These are phyloP conservation scores for Redunca redunca DNA, from an alignment of 2,113 vertebrate genomes.

Conservation along the genomic window DNA sequence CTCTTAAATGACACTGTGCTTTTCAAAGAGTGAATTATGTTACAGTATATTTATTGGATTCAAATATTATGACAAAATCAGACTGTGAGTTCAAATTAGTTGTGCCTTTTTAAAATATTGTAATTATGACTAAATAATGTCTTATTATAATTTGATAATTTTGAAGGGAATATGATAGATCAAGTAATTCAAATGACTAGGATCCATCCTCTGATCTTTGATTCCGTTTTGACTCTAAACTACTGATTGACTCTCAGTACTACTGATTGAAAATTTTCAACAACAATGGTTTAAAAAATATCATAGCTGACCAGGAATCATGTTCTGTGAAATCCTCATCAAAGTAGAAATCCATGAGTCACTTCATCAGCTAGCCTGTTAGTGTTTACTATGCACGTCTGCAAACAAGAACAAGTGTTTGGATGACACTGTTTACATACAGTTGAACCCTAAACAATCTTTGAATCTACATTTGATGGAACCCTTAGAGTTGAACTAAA, in stretches of 20 bases:
- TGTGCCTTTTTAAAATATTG: background rate
- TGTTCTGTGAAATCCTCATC: background rate
- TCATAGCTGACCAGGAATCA: background rate
- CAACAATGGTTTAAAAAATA: background rate
- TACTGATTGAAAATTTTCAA: background rate
- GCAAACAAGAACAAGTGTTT: background rate
- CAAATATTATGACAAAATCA: background rate
- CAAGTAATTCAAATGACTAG: background rate
- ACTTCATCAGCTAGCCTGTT: background rate
- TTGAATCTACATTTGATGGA: background rate
- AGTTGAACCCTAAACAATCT: background rate
- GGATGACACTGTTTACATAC: background rate
- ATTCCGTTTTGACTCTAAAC: background rate
- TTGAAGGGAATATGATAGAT: background rate
- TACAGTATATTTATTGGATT: background rate
- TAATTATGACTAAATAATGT: background rate
- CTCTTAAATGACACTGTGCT: background rate
- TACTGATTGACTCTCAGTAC: background rate
- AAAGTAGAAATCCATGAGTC: background rate
- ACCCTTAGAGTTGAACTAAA: background rate
- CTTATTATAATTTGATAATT: background rate
- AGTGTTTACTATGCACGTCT: background rate
- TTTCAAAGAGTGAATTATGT: background rate
- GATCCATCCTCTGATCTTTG: background rate
- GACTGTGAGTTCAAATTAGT: background rate